phyloP scores from a whole-genome alignment of 2,797 vertebrate species.

The Melanotaenia parkinsoni region DNA sequence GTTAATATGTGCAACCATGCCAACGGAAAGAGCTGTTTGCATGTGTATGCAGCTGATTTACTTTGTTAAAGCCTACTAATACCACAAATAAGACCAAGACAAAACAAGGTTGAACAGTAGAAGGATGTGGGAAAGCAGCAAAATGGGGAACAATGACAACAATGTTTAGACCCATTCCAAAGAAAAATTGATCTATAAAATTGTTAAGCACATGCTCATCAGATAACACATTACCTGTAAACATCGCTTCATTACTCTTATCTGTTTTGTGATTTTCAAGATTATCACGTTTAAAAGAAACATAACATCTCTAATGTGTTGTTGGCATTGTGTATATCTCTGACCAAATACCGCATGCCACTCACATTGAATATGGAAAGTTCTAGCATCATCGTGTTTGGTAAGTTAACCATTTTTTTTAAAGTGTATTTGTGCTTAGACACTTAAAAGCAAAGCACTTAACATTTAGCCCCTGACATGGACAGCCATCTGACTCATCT shows the following conservation, averaged over 20 bases:
- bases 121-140: too few species aligned
- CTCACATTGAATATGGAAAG: constrained; percentile 73
- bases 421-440: constrained; percentile 57
- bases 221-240: constrained; percentile 25
- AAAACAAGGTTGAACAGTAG: too few species aligned
- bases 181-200: constrained; percentile 33
- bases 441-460: constrained; percentile 87
- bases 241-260: constrained; percentile 48
- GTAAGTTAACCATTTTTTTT: constrained; percentile 42
- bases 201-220: constrained; percentile 31
- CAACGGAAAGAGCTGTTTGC: too few species aligned
- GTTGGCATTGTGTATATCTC: constrained; percentile 72
- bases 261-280: constrained; percentile 59
- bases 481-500: constrained; percentile 76
- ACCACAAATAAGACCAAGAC: too few species aligned
- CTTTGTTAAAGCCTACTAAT: too few species aligned
- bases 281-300: constrained; percentile 58
- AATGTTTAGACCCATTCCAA: background rate
- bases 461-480: constrained; percentile 85
- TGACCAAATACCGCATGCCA: constrained; percentile 54
- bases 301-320: constrained; percentile 62
- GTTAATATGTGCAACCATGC: too few species aligned
- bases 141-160: background rate
- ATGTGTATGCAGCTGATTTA: too few species aligned
- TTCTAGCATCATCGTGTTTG: constrained; percentile 70